Evolutionary conservation across 2,113 vertebrate species (phyloP), one percentile per base, ranked within the genome.

Genomic region (Electrona antarctica): DNA sequence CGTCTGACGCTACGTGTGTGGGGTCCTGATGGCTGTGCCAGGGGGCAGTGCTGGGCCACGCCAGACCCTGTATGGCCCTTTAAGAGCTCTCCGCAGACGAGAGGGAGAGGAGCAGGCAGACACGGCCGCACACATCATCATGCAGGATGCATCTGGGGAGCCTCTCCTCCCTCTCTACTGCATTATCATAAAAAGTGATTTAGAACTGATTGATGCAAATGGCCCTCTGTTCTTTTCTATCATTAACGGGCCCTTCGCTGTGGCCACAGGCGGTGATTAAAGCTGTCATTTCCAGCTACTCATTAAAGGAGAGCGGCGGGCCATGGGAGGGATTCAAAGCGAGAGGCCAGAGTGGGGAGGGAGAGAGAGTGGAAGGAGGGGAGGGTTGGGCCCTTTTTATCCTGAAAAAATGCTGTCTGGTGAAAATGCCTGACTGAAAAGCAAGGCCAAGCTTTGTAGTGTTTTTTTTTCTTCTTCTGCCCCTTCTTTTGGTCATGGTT

Each of bases 151-250:
- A 93, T 96, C 93, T 68, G 76, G 76, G 94, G 94, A 95, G 94
- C 91, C 94, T 95, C 92, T 95, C 94, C 94, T 95, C 78, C 94
- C 89, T 94, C 95, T 96, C 93, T 80, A 90, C 94, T 94, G 95
- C 96, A 97, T 98, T 99, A 98, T 97, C 97, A 98, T 99, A 98
- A 98, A 98, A 97, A 97, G 97, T 97, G 95, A 98, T 97, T 98
- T 97, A 96, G 94, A 94, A 93, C 95, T 98, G 96, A 98, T 97
- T 96, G 96, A 97, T 98, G 96, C 95, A 98, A 98, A 98, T 97
- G 94, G 94, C 94, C 94, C 95, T 96, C 93, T 96, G 95, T 96
- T 97, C 96, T 97, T 95, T 97, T 95, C 94, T 96, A 94, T 97
- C 96, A 97, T 98, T 98, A 98, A 96, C 94, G 92, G 95, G 94